phyloP scores from a whole-genome alignment of 37 sponge, comb jelly and placozoan species.

The Bolinopsis microptera region DNA sequence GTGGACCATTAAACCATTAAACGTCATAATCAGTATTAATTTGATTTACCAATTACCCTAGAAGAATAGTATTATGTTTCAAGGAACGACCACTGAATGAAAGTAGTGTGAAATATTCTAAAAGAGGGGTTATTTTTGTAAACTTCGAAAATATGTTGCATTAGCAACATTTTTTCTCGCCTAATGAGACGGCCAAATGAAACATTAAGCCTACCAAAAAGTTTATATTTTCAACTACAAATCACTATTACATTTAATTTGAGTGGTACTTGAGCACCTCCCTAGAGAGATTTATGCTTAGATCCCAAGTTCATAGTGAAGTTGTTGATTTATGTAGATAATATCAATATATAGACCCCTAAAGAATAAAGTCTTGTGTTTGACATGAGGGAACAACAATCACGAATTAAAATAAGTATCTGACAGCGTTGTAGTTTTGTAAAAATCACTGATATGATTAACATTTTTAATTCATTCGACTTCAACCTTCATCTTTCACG shows the following conservation, averaged over 20 bases:
- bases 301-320: neutral
- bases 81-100: neutral
- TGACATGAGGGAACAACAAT: too few species aligned
- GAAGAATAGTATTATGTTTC: neutral
- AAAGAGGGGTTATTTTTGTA: neutral
- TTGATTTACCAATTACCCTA: neutral
- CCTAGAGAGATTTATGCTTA: neutral
- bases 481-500: too few species aligned
- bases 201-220: neutral
- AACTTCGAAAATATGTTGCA: too few species aligned
- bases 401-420: neutral
- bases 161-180: too few species aligned
- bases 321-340: too few species aligned
- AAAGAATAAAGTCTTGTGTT: neutral
- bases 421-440: too few species aligned
- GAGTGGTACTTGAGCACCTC: neutral
- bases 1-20: neutral
- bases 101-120: neutral
- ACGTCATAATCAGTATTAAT: neutral
- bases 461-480: too few species aligned
- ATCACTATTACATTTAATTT: neutral
- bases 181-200: neutral
- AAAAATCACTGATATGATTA: too few species aligned
- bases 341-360: too few species aligned
- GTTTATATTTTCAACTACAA: neutral